Evolutionary conservation across 2,113 vertebrate genomes (phyloP), one percentile per base, ranked within the genome.

Genomic region (Struthidea cinerea): DNA sequence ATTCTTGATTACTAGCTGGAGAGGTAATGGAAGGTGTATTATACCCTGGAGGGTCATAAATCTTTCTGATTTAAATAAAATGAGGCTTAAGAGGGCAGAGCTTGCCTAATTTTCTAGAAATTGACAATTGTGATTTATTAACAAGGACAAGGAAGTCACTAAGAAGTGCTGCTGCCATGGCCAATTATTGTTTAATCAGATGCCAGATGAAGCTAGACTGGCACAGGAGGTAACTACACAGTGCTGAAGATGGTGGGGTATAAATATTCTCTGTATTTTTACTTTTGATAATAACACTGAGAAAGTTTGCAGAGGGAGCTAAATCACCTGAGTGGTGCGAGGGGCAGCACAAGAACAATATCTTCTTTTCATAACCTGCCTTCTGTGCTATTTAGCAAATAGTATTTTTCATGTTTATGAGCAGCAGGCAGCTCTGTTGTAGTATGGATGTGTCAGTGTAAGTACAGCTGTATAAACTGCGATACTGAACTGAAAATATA

Each of bases 61-160:
- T 97, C 96, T 95, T 90, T 69, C 93, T 83, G 91, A 93, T 97
- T 78, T 96, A 93, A 98, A 96, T 93, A 97, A 97, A 97, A 94
- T 82, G 86, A 97, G 91, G 67, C 87, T 95, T 96, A 91, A 90
- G 82, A 96, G 95, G 94, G 91, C 81, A 89, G 91, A 95, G 89
- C 92, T 85, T 57, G 1, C 69, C 95, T 97, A 94, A 97, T 96
- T 94, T 96, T 71, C 91, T 76, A 75, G 89, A 67, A 94, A 74
- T 78, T 94, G 87, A 96, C 93, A 94, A 94, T 87, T 50, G 84
- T 91, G 90, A 96, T 97, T 97, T 95, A 97, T 97, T 97, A 97
- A 97, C 94, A 97, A 97, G 94, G 94, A 94, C 91, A 80, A 65
- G 50, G 50, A 93, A 96, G 95, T 94, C 95, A 94, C 95, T 95